Conservation (phyloP, 2,888 invertebrate genomes). For the Mactromeris polynyma region DNA sequence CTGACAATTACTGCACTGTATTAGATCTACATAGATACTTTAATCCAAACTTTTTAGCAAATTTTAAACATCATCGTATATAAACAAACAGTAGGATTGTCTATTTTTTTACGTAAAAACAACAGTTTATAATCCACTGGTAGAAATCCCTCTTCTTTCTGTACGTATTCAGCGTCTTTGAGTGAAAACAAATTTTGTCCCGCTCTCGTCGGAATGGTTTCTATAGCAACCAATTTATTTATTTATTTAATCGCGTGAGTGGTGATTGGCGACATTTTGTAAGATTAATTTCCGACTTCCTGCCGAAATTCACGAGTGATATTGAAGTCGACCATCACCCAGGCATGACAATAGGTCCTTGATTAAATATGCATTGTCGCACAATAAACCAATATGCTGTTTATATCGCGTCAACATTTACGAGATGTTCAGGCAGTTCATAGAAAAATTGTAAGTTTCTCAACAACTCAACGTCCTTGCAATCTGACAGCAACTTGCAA, state of each 20-base stretch:
- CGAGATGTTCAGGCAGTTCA: not conserved
- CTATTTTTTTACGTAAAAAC: not conserved
- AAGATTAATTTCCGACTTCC: slow-evolving; percentile 57
- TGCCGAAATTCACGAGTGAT: slow-evolving; percentile 36
- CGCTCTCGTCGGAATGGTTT: slow-evolving; percentile 24
- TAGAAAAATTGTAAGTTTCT: not conserved
- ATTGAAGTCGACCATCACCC: slow-evolving; percentile 17
- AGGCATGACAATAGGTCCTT: slow-evolving; percentile 40
- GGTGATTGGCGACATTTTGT: slow-evolving; percentile 39
- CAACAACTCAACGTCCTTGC: too few relatives aligned
- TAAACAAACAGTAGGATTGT: too few relatives aligned
- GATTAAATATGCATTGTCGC: slow-evolving; percentile 62
- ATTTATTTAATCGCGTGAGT: slow-evolving; percentile 57
- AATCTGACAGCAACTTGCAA: too few relatives aligned
- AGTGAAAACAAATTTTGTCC: not conserved
- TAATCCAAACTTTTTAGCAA: too few relatives aligned
- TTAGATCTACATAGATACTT: too few relatives aligned
- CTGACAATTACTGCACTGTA: too few relatives aligned
- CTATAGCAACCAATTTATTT: slow-evolving; percentile 39
- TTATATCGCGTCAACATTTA: slow-evolving; percentile 37
- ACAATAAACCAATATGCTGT: slow-evolving; percentile 43
- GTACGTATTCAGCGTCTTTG: not conserved
- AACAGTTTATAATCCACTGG: not conserved
- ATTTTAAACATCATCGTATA: too few relatives aligned
- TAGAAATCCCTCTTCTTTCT: not conserved